Conservation (phyloP, 2,888 invertebrate species). For the Agrochola macilenta region DNA sequence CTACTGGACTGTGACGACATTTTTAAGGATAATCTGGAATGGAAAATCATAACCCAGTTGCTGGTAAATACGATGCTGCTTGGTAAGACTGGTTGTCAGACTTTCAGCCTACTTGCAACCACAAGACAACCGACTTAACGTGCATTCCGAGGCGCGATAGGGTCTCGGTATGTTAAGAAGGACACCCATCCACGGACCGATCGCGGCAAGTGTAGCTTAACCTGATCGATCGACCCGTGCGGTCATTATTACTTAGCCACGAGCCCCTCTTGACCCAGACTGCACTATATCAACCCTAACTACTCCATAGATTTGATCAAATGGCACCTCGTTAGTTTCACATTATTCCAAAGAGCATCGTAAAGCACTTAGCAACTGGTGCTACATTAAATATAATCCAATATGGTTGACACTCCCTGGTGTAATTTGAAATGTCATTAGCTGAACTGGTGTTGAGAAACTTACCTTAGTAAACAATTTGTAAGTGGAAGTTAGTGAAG, state of each 20-base stretch:
- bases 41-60: too few relatives aligned
- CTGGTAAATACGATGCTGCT: too few relatives aligned
- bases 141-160: too few relatives aligned
- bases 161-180: too few relatives aligned
- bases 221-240: too few relatives aligned
- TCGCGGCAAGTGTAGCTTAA: too few relatives aligned
- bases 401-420: conserved; percentile 23
- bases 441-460: conserved; percentile 27
- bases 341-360: conserved; percentile 36
- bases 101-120: too few relatives aligned
- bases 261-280: too few relatives aligned
- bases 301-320: conserved; percentile 32
- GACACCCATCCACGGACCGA: too few relatives aligned
- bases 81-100: too few relatives aligned
- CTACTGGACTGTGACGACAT: background rate
- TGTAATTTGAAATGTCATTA: conserved; percentile 38
- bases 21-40: background rate
- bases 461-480: conserved; percentile 27
- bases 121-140: too few relatives aligned
- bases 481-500: background rate
- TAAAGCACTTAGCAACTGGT: conserved; percentile 41
- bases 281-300: conserved; percentile 12
- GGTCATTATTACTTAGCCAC: too few relatives aligned
- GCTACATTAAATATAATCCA: conserved; percentile 34
- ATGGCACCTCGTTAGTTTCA: conserved; percentile 42